phyloP scores from a whole-genome alignment of 2,888 invertebrate species.

The Lordiphosa andalusiaca region DNA sequence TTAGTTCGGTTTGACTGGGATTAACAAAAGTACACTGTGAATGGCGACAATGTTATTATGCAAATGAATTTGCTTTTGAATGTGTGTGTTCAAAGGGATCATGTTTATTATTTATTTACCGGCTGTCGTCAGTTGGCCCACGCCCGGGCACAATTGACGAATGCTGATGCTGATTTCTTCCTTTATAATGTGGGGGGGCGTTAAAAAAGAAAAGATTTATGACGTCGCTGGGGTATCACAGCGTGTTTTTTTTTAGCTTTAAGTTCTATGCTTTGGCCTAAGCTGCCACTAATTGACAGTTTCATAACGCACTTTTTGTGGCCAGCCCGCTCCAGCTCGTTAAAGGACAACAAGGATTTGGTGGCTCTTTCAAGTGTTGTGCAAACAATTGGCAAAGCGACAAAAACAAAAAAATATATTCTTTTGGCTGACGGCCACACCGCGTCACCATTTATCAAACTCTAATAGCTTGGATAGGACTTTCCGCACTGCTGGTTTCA shows the following conservation, averaged over 20 bases:
- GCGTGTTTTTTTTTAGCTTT: slow-evolving; percentile 31
- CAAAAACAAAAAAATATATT: slow-evolving; percentile 44
- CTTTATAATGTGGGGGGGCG: not conserved
- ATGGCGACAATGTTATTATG: slow-evolving; percentile 58
- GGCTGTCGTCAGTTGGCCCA: slow-evolving; percentile 60
- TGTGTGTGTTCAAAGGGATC: slow-evolving; percentile 65
- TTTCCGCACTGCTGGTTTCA: slow-evolving; percentile 41
- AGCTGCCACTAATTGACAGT: slow-evolving; percentile 72
- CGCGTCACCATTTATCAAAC: slow-evolving; percentile 47
- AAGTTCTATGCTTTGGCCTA: slow-evolving; percentile 36
- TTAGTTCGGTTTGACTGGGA: slow-evolving; percentile 4
- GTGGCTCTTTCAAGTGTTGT: slow-evolving; percentile 54
- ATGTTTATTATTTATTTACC: slow-evolving; percentile 73
- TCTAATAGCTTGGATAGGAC: slow-evolving; percentile 8
- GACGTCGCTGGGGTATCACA: slow-evolving; percentile 28
- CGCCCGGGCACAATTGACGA: slow-evolving; percentile 25
- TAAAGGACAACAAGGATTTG: slow-evolving; percentile 39
- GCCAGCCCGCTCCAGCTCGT: slow-evolving; percentile 42
- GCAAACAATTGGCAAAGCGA: slow-evolving; percentile 51
- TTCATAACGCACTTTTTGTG: slow-evolving; percentile 49
- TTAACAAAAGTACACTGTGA: slow-evolving; percentile 27
- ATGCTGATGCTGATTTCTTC: slow-evolving; percentile 21
- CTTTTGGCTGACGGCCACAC: slow-evolving; percentile 24
- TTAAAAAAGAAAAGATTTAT: slow-evolving; percentile 27
- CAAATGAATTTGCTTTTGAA: slow-evolving; percentile 53